Conservation (phyloP, 2,888 invertebrate genomes). For the Pterobdella sp. region DNA sequence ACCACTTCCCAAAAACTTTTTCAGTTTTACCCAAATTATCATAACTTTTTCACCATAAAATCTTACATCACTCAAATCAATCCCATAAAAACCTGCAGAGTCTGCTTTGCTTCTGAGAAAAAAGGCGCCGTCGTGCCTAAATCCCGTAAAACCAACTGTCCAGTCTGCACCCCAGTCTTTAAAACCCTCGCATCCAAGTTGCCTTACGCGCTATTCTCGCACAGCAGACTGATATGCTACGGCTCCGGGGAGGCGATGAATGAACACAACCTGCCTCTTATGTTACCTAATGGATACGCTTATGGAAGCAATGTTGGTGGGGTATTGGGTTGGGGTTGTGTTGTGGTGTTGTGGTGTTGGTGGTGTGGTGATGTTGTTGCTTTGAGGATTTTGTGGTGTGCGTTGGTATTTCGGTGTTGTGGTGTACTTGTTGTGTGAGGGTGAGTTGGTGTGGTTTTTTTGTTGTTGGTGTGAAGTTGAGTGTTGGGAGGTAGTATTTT, state of each 20-base stretch:
- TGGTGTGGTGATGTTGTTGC: too few relatives aligned
- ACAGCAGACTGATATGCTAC: slow-evolving; percentile 83
- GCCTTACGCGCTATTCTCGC: slow-evolving; percentile 86
- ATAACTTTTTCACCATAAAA: background rate
- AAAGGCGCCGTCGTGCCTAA: slow-evolving; percentile 33
- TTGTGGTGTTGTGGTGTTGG: background rate
- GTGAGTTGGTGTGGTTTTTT: too few relatives aligned
- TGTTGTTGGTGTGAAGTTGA: too few relatives aligned
- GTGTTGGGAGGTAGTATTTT: too few relatives aligned
- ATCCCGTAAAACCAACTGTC: slow-evolving; percentile 70
- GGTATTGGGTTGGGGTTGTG: background rate
- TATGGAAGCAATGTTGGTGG: slow-evolving; percentile 56
- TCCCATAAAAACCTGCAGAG: background rate
- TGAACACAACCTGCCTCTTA: slow-evolving; percentile 95
- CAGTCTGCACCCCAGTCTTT: slow-evolving; percentile 81
- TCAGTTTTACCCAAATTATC: background rate
- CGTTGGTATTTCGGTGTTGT: too few relatives aligned
- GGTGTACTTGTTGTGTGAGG: too few relatives aligned
- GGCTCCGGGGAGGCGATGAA: slow-evolving; percentile 83
- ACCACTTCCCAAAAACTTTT: too few relatives aligned
- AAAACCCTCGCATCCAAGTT: slow-evolving; percentile 74
- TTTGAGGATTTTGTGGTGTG: too few relatives aligned
- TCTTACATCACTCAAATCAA: background rate
- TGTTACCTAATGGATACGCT: slow-evolving; percentile 95
- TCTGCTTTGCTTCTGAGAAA: background rate